Base-by-base conservation (phyloP, 2,888 invertebrate genomes). In the Apotomis betuletana region DNA sequence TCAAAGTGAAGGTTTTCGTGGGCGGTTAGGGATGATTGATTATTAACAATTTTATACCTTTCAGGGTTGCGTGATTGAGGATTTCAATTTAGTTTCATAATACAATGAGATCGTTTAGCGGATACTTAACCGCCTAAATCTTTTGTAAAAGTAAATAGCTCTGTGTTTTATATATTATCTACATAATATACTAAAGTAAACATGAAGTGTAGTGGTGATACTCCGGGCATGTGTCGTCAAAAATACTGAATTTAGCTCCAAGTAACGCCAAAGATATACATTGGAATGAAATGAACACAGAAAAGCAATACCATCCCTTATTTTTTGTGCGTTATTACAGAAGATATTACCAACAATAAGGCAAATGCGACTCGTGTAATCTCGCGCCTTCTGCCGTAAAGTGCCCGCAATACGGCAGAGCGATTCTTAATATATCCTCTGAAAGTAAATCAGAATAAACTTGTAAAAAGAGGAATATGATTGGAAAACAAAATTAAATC, bases 21-120 rank as follows among this genome's bases (percentile, higher is more conserved):
- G 65, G 67, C 41, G 67, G 55, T 70, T 61, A 67, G 70, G 67
- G 61, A 67, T 70, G 70, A 70, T 70, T 70, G 70, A 71, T 71
- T 57, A 51, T 61, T 44, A 27, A 67, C 55, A 70, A 70, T 70
- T 69, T 70, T 60, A 54, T 65, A 60, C 65, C 65, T 51, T 70
- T 55, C 65, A 65, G 65, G 65, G 65, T 41, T 70, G 65, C 60
- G 70, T 60, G 65, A 67, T 61, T n/a, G 55, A 51, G 63, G 41
- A 41, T 55, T 70, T 70, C 55, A 65, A 67, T 61, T 55, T 51
- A 38, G 67, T 67, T 61, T 4, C n/a, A 60, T 60, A 55, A 70
- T 49, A 55, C 44, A 49, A 9, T 4, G 9, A 1, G 49, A 41
- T 6, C 6, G 0, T 6, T 41, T 41, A 41, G 41, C 6, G 6